Base-by-base conservation (phyloP, 1,140 invertebrate genomes). In the Plectrocnemia conspersa region DNA sequence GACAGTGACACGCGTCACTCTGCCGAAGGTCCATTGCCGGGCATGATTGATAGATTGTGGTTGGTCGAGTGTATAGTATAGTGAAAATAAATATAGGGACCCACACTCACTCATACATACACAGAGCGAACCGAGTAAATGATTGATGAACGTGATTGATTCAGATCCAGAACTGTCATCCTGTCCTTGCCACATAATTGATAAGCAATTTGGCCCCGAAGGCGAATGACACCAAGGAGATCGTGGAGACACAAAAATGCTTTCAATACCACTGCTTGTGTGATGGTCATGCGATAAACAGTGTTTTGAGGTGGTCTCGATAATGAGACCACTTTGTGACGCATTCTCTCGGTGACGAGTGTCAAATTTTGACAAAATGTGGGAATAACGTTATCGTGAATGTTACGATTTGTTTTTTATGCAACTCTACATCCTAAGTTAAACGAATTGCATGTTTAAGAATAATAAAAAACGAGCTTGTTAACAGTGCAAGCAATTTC, bases 111-210 rank as follows among this genome's bases (percentile, higher is more conserved):
- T 19, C 35, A 23, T 9, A 13, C 7, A 29, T 7, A 29, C 27
- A 29, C 7, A 29, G 7, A 7, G n/a, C 27, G n/a, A 7, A 7
- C 27, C 13, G 27, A 13, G 27, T 33, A 56, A 52, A 57, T 61
- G 59, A 61, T 61, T 54, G 59, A 61, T 61, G 45, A 54, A 47
- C 50, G 54, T 57, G 59, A 61, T 61, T 61, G 59, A 61, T 61
- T 61, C 52, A 41, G 58, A 59, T 59, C 57, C 58, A 49, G 32
- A 23, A 46, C 54, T 56, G 58, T 60, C 58, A 56, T 32, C 22
- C 53, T 56, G 54, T 50, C 59, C 27, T 33, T 35, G 47, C 41
- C 54, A 57, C 59, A 56, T 56, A 56, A 61, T 56, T 61, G 59
- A 57, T 61, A 61, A 56, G 59, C 54, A 36, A 54, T 57, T 54